phyloP scores from a whole-genome alignment of 2,797 vertebrate species.

The Coendou prehensilis region DNA sequence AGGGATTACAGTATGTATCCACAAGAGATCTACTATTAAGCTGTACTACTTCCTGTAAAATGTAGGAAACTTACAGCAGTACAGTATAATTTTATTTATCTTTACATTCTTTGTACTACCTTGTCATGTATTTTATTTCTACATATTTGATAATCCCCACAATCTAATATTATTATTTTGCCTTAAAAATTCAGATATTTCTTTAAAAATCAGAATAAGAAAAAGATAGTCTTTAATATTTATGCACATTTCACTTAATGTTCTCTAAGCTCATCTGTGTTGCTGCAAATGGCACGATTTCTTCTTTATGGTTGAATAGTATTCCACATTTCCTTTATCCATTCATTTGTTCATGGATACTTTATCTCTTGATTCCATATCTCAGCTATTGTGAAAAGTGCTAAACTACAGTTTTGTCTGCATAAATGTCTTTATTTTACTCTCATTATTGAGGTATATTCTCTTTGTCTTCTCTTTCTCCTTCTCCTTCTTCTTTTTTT shows the following conservation, averaged over 20 bases:
- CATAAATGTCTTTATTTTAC: not conserved
- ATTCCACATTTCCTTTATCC: not conserved
- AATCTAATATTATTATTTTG: not conserved
- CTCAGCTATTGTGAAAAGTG: not conserved
- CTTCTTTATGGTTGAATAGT: not conserved
- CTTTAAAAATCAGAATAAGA: not conserved
- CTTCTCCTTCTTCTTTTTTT: too few relatives aligned
- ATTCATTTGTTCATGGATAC: not conserved
- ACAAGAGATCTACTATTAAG: not conserved
- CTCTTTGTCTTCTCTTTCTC: not conserved
- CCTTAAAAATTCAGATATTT: not conserved
- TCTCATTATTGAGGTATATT: not conserved
- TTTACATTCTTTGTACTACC: not conserved
- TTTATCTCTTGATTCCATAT: not conserved
- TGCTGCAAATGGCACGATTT: not conserved
- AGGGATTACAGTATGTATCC: not conserved
- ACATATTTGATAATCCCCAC: not conserved
- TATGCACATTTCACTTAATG: not conserved
- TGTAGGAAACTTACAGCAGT: not conserved
- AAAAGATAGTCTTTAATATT: not conserved
- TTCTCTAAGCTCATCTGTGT: not conserved
- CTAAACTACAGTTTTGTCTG: not conserved
- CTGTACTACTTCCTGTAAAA: not conserved
- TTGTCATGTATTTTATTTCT: not conserved
- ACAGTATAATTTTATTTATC: not conserved